phyloP scores from a whole-genome alignment of 2,797 vertebrate species.

The Coccyzus lansbergi region DNA sequence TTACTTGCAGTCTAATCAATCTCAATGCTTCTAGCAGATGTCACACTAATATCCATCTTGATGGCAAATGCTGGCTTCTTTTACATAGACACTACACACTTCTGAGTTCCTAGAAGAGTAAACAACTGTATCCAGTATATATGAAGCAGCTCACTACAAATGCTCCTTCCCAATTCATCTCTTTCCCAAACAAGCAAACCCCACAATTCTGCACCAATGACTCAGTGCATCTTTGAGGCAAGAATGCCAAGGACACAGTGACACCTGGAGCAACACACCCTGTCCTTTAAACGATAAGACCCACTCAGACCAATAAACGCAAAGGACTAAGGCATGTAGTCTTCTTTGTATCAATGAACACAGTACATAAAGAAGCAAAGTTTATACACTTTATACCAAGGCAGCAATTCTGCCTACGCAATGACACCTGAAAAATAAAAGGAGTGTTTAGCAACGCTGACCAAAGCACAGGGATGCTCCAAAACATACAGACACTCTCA shows the following conservation, averaged over 20 bases:
- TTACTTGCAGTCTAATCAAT: background rate
- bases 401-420: background rate
- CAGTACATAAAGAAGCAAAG: background rate
- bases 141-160: background rate
- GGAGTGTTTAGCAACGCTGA: background rate
- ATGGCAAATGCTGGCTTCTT: background rate
- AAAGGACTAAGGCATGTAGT: background rate
- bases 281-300: background rate
- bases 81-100: background rate
- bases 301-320: background rate
- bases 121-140: background rate
- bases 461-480: background rate
- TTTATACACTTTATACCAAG: background rate
- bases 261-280: background rate
- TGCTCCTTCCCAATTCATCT: background rate
- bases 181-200: background rate
- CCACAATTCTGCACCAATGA: background rate
- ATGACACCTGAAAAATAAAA: background rate
- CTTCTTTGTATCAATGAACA: background rate
- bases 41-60: background rate
- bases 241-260: background rate
- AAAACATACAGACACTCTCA: background rate
- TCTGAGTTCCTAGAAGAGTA: background rate
- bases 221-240: rapidly evolving
- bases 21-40: background rate